phyloP scores from a whole-genome alignment of 2,888 invertebrate genomes.

The Agrotis clavis region DNA sequence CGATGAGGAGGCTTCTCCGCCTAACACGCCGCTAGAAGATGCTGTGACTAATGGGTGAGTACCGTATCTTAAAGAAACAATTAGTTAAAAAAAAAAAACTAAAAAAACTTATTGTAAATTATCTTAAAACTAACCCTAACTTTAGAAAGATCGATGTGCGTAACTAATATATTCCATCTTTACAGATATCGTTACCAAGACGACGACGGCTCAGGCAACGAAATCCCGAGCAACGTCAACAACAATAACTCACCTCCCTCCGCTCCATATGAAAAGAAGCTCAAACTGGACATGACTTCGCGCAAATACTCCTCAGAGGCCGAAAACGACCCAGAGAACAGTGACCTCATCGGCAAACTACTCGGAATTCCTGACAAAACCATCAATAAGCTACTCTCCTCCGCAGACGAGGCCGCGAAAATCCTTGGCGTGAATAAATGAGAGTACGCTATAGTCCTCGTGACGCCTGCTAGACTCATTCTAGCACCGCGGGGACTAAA shows the following conservation, averaged over 20 bases:
- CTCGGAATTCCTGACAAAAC: conserved; percentile 96
- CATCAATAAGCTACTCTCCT: conserved; percentile 95
- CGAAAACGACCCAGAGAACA: conserved; percentile 91
- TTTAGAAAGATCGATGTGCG: not conserved
- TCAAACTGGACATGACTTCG: conserved; percentile 87
- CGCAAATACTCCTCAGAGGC: conserved; percentile 88
- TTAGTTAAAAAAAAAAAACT: not conserved
- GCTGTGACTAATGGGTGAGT: conserved; percentile 82
- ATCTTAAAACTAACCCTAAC: not conserved
- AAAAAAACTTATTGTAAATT: not conserved
- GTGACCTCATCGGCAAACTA: conserved; percentile 97
- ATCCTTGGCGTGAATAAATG: conserved; percentile 95
- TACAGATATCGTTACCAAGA: conserved; percentile 85
- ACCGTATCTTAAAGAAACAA: not conserved
- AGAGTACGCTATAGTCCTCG: conserved; percentile 90
- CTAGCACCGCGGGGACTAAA: conserved; percentile 88
- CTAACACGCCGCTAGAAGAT: conserved; percentile 86
- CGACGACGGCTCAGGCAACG: conserved; percentile 86
- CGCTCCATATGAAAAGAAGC: conserved; percentile 90
- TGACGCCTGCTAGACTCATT: conserved; percentile 87
- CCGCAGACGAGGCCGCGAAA: conserved; percentile 96
- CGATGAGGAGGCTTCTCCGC: conserved; percentile 89
- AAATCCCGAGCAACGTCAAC: conserved; percentile 88
- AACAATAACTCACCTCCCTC: conserved; percentile 91
- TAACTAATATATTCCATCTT: conserved; percentile 27